Conservation (phyloP, 2,113 vertebrate genomes). For the Mohoua ochrocephala region DNA sequence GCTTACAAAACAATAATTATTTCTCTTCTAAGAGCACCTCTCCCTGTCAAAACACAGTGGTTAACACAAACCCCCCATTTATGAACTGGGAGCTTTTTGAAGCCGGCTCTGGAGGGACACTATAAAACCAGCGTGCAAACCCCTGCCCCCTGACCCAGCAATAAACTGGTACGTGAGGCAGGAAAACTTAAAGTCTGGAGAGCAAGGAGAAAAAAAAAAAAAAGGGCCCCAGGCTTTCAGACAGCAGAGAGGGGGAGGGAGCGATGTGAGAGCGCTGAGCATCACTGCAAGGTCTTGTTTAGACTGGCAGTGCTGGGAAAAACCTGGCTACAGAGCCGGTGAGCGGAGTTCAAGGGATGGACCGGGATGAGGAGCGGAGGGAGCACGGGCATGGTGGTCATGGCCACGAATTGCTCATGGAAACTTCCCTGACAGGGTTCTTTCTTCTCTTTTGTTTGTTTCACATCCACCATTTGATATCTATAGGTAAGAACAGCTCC, state of each 20-base stretch:
- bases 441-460: not conserved
- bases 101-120: not conserved
- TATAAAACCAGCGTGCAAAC: constrained; percentile 35
- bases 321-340: not conserved
- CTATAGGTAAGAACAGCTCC: not conserved
- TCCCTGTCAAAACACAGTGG: not conserved
- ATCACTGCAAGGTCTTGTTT: constrained; percentile 33
- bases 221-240: constrained; percentile 16
- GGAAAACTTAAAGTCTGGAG: constrained; percentile 24
- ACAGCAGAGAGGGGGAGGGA: constrained; percentile 9
- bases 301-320: not conserved
- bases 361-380: not conserved
- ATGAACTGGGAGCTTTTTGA: constrained; percentile 26
- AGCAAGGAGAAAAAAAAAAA: not conserved
- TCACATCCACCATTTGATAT: not conserved
- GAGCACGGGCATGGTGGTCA: not conserved
- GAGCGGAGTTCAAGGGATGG: not conserved
- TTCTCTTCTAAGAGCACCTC: not conserved
- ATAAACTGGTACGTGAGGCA: constrained; percentile 33
- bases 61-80: not conserved
- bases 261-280: not conserved
- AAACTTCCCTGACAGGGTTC: not conserved
- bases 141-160: constrained; percentile 25
- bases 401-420: not conserved
- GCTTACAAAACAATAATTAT: not conserved